These are phyloP conservation scores for Platichthys flesus DNA, from an alignment of 2,113 vertebrate genomes.

Conservation along the genomic window DNA sequence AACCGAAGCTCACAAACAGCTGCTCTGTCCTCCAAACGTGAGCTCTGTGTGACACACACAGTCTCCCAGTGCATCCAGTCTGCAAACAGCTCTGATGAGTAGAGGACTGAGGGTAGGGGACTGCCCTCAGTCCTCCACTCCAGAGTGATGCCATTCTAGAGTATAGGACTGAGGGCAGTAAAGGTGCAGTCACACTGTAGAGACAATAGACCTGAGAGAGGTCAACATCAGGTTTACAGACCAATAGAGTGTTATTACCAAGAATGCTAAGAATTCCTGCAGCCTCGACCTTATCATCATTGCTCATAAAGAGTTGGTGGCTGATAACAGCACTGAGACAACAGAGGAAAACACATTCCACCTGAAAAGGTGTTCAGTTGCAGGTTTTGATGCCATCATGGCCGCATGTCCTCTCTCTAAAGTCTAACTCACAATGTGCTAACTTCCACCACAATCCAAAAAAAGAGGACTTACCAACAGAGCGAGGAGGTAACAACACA, in stretches of 20 bases:
- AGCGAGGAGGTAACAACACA: too few relatives aligned
- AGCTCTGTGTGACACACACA: constrained; percentile 9
- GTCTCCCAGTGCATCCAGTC: constrained; percentile 18
- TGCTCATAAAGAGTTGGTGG: not conserved
- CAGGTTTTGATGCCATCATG: not conserved
- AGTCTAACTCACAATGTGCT: not conserved
- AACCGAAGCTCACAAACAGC: constrained; percentile 46
- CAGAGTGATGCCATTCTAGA: not conserved
- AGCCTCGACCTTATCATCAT: not conserved
- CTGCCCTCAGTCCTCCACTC: too few relatives aligned
- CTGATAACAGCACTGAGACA: not conserved
- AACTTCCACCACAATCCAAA: not conserved
- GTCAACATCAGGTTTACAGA: not conserved
- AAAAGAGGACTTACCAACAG: too few relatives aligned
- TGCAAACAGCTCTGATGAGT: not conserved
- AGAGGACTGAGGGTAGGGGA: not conserved
- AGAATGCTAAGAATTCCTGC: not conserved
- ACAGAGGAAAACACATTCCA: not conserved
- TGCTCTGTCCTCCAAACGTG: constrained; percentile 38
- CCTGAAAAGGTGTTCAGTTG: not conserved
- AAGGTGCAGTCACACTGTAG: not conserved
- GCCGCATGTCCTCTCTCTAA: not conserved
- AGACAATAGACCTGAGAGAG: too few relatives aligned
- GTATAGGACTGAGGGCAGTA: not conserved
- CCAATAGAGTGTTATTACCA: not conserved